Evolutionary conservation across 2,888 invertebrate species (phyloP).

Genomic region (Apotomis betuletana): DNA sequence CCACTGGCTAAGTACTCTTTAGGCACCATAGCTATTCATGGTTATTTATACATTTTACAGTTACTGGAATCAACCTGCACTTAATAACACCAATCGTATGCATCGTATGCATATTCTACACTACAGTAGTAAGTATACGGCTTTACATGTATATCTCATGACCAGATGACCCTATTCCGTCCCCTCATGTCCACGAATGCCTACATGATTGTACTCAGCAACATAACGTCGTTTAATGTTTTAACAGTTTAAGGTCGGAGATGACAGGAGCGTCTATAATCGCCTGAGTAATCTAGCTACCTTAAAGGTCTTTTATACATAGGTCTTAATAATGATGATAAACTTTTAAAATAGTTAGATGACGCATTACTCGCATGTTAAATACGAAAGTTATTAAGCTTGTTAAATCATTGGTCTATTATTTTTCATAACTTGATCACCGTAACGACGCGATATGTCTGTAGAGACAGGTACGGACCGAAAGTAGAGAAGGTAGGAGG

Average conservation of each 20-base stretch:
- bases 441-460: too few species aligned
- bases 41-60: constrained; percentile 74
- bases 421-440: too few species aligned
- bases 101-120: constrained; percentile 96
- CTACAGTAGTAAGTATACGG: constrained; percentile 88
- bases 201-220: constrained; percentile 39
- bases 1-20: too few species aligned
- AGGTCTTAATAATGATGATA: too few species aligned
- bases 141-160: constrained; percentile 40
- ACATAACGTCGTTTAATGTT: constrained; percentile 41
- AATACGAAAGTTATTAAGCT: too few species aligned
- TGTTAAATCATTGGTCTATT: too few species aligned
- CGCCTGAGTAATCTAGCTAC: neutral
- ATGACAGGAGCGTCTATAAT: neutral
- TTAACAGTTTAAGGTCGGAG: constrained; percentile 1
- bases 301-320: too few species aligned
- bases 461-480: too few species aligned
- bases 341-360: too few species aligned
- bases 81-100: constrained; percentile 91
- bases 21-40: constrained; percentile 1
- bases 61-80: constrained; percentile 92
- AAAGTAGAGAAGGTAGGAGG: too few species aligned
- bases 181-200: constrained; percentile 45
- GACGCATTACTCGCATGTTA: too few species aligned
- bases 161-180: constrained; percentile 52